phyloP scores from a whole-genome alignment of 2,113 vertebrate genomes.

The Rhinopithecus roxellana region DNA sequence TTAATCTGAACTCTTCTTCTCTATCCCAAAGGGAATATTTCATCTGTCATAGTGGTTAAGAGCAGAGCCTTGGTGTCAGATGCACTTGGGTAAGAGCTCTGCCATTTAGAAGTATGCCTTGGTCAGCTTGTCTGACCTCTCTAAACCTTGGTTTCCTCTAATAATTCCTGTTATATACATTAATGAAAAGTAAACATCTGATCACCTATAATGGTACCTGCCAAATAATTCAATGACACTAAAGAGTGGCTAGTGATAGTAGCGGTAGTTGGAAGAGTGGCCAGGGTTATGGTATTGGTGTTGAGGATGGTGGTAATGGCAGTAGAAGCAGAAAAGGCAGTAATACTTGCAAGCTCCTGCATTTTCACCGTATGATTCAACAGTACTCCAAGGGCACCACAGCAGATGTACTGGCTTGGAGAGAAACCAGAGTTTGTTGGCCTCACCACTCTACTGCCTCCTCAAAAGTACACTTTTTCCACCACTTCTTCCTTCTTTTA shows the following conservation, averaged over 20 bases:
- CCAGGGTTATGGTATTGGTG: background rate
- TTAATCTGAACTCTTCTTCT: background rate
- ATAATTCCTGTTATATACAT: background rate
- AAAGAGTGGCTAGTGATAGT: background rate
- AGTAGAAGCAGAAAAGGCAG: background rate
- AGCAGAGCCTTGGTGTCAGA: background rate
- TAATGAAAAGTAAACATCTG: background rate
- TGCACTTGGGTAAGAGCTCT: background rate
- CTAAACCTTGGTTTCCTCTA: background rate
- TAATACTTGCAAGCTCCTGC: rapidly evolving
- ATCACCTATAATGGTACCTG: background rate
- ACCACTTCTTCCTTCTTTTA: background rate
- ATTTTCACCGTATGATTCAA: background rate
- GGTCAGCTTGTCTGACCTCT: background rate
- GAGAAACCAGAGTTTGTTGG: background rate
- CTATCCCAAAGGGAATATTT: background rate
- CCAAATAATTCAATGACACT: background rate
- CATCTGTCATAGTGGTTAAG: background rate
- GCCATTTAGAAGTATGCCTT: background rate
- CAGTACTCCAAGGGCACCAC: background rate
- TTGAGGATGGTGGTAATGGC: background rate
- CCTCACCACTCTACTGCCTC: background rate
- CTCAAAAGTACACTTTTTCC: background rate
- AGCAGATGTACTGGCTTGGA: background rate
- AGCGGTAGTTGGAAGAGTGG: too few relatives aligned